Evolutionary conservation across 1,140 invertebrate species (phyloP), one percentile per base, ranked within the genome.

Genomic region (Panagrolaimus sp.): DNA sequence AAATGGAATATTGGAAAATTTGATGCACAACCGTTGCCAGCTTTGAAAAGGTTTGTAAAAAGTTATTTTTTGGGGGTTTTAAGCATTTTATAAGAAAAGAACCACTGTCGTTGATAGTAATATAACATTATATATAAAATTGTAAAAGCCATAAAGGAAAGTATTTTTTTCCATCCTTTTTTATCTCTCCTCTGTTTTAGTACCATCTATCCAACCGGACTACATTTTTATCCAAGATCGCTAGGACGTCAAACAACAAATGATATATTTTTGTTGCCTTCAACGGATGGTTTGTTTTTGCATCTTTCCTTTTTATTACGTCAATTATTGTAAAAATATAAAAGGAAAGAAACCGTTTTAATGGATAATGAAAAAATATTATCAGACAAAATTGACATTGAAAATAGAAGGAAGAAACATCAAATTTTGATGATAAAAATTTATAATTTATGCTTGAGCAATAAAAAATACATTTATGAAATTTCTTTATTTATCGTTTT

Each of bases 241-340:
- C 66, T 61, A 27, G 83, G 83, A 23, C 85, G 84, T 63, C 89
- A 91, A 78, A 87, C 89, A 44, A 87, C 77, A 16, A 84, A 89
- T 65, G 93, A 96, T 81, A 87, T 92, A 31, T 88, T 96, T 78
- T 87, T 93, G 23, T 87, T 97, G 7, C 90, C 91, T 38, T 90
- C 91, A 62, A 90, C 90, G n/a, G 92, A 96, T 87, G 93, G 93
- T 84, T 77, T 76, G 68, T 68, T 31, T n/a, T 5, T 20, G 44
- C 38, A 62, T 57, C 53, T 38, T 38, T 38, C 7, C 2, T 38
- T 38, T 38, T 38, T 38, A 38, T 38, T 38, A 38, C 31, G 31
- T 38, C 31, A 38, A 38, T 38, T 38, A 57, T 48, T 48, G 14
- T 14, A 48, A 23, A 48, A n/a, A 57, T 20, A 5, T 27, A 57